Conservation (phyloP, 2,113 vertebrate genomes). For the Odocoileus hemionus region DNA sequence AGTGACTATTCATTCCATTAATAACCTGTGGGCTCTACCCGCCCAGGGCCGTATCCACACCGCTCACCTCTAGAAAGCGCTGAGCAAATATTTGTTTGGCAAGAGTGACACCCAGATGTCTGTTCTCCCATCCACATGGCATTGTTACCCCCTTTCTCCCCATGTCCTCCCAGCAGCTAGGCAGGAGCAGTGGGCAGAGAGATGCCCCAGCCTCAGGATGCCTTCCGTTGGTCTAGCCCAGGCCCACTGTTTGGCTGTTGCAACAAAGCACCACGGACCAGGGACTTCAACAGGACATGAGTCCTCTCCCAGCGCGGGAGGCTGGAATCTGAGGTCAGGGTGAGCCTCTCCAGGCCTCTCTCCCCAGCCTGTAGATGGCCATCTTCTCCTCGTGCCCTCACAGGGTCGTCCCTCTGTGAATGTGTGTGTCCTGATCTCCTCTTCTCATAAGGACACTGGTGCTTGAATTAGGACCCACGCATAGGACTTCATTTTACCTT, state of each 20-base stretch:
- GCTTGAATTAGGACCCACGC: too few relatives aligned
- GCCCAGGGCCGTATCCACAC: not conserved
- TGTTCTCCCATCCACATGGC: not conserved
- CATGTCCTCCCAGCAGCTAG: accelerated
- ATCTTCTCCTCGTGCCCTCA: not conserved
- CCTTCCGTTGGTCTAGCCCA: accelerated
- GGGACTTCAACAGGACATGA: accelerated
- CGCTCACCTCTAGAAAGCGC: conserved; percentile 31
- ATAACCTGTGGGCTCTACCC: not conserved
- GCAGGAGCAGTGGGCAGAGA: not conserved
- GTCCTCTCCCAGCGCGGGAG: accelerated
- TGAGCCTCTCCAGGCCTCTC: not conserved
- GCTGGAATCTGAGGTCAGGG: not conserved
- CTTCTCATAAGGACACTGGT: not conserved
- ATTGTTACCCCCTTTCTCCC: not conserved
- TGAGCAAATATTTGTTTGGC: conserved; percentile 66
- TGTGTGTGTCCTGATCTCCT: not conserved
- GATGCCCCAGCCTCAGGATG: not conserved
- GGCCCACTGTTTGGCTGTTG: accelerated
- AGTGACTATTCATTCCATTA: conserved; percentile 64
- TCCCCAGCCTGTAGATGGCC: accelerated
- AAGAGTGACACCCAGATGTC: conserved; percentile 2
- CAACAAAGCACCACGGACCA: accelerated
- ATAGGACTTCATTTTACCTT: accelerated
- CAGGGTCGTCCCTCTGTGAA: accelerated